These are phyloP conservation scores for Bombus terrestris DNA, from an alignment of 1,140 invertebrate genomes.

Conservation along the genomic window DNA sequence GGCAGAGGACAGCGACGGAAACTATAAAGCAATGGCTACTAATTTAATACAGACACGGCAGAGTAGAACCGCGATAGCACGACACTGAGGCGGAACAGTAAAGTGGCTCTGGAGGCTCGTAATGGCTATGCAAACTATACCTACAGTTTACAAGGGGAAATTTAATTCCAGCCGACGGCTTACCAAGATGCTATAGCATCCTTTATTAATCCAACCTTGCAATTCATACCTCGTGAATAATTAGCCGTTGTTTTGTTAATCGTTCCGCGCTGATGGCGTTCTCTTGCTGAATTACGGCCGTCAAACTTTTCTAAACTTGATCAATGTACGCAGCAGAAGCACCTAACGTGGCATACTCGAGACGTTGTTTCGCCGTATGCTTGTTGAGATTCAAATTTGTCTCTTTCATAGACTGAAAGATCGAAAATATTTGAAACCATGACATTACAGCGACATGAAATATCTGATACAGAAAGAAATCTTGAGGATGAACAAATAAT, in stretches of 20 bases:
- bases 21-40: slow-evolving; percentile 50
- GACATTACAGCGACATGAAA: no score
- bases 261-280: background rate
- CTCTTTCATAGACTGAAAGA: background rate
- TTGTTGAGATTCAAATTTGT: background rate
- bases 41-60: slow-evolving; percentile 46
- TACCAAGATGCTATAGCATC: slow-evolving; percentile 35
- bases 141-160: slow-evolving; percentile 52
- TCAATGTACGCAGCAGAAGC: background rate
- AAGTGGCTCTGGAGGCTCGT: slow-evolving; percentile 49
- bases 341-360: background rate
- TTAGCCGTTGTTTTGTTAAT: background rate
- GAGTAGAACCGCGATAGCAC: slow-evolving; percentile 24
- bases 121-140: slow-evolving; percentile 57
- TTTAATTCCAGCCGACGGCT: slow-evolving; percentile 35
- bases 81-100: slow-evolving; percentile 45
- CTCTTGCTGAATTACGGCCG: background rate
- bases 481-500: no score
- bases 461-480: no score
- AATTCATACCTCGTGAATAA: background rate
- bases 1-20: slow-evolving; percentile 5
- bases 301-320: background rate
- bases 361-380: background rate
- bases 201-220: slow-evolving; percentile 38
- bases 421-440: no score